Evolutionary conservation across 2,113 vertebrate species (phyloP), one percentile per base, ranked within the genome.

Genomic region (Passer domesticus): DNA sequence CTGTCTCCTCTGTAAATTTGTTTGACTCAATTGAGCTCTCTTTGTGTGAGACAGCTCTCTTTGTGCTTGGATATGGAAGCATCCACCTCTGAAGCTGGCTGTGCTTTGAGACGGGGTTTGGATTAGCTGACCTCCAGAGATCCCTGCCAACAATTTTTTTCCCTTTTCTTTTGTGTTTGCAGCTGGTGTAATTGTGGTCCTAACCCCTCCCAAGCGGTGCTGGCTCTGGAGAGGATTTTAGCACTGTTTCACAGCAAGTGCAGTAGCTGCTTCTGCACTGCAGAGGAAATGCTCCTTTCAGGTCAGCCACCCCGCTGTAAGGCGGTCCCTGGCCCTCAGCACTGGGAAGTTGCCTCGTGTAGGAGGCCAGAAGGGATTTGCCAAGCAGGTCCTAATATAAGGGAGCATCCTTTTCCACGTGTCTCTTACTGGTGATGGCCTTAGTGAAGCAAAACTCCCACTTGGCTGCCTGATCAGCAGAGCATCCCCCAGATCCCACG

Each of bases 91-190:
- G 94, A 95, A 96, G 88, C 87, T 92, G 85, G 46, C 83, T 90
- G 59, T 92, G 90, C 94, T 96, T 96, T 96, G 95, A 95, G 90
- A 50, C 4, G 0, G 82, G 82, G 82, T 90, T 94, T 94, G 94
- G 95, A 96, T 96, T 96, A 97, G 94, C 73, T 93, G 95, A 93
- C 95, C 95, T 95, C 68, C 39, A 92, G 86, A 95, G 68, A 92
- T 90, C 83, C 69, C 92, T 89, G 94, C 92, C 92, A 93, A 81
- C 43, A 62, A 7, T 75, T 83, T 64, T 77, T 77, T 76, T 7
- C 55, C 43, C 11, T 56, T 21, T 52, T 15, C 83, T 89, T 94
- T 91, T 93, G 92, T 90, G 91, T 87, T 93, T 90, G 94, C 90
- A 94, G 88, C 85, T 95, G 90, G n/a, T 80, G 79, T 94, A 90